phyloP scores from a whole-genome alignment of 2,797 vertebrate genomes.

The Moxostoma hubbsi region DNA sequence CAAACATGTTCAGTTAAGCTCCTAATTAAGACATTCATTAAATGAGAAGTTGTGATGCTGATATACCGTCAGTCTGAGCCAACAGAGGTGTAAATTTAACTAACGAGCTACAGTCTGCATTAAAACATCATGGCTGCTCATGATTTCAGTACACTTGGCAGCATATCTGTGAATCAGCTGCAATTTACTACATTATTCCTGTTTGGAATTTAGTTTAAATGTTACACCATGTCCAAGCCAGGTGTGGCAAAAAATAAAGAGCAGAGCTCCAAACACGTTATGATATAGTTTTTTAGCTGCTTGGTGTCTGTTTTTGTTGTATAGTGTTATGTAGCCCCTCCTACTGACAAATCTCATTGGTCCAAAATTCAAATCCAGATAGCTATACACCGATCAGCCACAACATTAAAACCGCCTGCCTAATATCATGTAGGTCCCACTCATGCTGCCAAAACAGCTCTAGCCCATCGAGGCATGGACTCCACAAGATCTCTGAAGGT shows the following conservation, averaged over 20 bases:
- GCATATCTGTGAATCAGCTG: background rate
- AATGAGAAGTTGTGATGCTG: slow-evolving; percentile 49
- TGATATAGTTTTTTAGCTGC: no score
- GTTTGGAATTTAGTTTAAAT: background rate
- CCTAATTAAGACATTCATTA: slow-evolving; percentile 62
- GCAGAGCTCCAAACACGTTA: background rate
- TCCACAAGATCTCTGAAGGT: no score
- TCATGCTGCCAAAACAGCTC: no score
- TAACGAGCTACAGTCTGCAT: slow-evolving; percentile 23
- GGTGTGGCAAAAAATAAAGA: background rate
- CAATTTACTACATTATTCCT: slow-evolving; percentile 19
- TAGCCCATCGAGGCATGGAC: no score
- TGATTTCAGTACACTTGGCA: slow-evolving; percentile 28
- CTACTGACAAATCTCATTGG: background rate
- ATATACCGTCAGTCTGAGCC: slow-evolving; percentile 45
- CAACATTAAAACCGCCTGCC: no score
- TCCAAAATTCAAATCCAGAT: background rate
- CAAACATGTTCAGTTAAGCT: slow-evolving; percentile 62
- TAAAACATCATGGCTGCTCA: slow-evolving; percentile 3
- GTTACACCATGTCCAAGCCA: background rate
- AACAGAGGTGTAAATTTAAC: slow-evolving; percentile 44
- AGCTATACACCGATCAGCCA: no score
- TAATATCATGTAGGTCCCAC: no score
- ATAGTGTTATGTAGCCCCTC: background rate
- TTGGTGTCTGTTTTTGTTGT: background rate